These are phyloP conservation scores for Oreochromis tanganicae DNA, from an alignment of 2,113 vertebrate species.

Conservation along the genomic window DNA sequence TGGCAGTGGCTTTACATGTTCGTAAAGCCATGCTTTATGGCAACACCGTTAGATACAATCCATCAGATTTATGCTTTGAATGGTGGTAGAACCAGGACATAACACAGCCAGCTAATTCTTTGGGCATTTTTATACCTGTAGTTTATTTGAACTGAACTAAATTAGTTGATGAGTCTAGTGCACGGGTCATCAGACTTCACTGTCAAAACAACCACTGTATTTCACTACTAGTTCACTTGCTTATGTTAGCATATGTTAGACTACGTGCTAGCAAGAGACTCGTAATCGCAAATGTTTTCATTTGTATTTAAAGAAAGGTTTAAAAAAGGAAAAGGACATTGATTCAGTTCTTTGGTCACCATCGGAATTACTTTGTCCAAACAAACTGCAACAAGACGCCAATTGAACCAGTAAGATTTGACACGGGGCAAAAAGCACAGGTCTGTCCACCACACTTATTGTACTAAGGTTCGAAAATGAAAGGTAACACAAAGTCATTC, in stretches of 20 bases:
- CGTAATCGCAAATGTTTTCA: not conserved
- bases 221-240: not conserved
- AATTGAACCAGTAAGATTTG: not conserved
- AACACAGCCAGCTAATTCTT: not conserved
- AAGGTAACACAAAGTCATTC: not conserved
- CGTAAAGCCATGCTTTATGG: not conserved
- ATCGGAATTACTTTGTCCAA: not conserved
- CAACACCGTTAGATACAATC: not conserved
- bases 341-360: not conserved
- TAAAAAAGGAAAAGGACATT: not conserved
- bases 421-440: not conserved
- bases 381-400: not conserved
- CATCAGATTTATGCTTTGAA: not conserved
- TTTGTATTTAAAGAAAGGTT: not conserved
- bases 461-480: not conserved
- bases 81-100: not conserved
- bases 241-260: not conserved
- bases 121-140: not conserved
- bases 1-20: fast-evolving
- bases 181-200: not conserved
- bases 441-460: not conserved
- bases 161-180: not conserved
- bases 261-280: not conserved
- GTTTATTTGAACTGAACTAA: not conserved
- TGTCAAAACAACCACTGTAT: not conserved